phyloP scores from a whole-genome alignment of 2,113 vertebrate species.

The Myiagra hebetior region DNA sequence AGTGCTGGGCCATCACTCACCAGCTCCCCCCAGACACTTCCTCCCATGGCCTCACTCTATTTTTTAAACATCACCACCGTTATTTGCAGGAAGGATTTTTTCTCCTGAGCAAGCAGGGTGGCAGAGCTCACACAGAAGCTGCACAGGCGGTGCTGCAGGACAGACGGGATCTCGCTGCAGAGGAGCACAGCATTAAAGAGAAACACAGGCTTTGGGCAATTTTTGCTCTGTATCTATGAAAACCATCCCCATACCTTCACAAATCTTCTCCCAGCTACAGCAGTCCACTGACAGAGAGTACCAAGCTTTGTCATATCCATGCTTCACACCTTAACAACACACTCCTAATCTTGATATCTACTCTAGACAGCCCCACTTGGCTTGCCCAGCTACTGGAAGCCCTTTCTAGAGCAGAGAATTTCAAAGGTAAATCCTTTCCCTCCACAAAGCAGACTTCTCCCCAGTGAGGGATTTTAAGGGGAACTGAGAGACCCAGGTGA shows the following conservation, averaged over 20 bases:
- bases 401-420: background rate
- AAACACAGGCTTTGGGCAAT: background rate
- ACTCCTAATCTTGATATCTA: background rate
- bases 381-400: background rate
- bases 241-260: background rate
- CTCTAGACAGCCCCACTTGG: background rate
- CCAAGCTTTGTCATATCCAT: fast-evolving
- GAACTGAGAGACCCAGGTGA: background rate
- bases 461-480: background rate
- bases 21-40: background rate
- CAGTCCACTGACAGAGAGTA: background rate
- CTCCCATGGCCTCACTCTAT: background rate
- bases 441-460: background rate
- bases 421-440: background rate
- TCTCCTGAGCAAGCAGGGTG: fast-evolving
- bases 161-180: fast-evolving
- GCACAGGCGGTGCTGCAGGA: background rate
- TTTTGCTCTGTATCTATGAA: background rate
- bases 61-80: background rate
- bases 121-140: background rate
- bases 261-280: background rate
- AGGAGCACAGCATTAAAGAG: background rate
- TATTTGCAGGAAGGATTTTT: background rate
- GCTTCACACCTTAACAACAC: background rate
- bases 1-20: background rate